Evolutionary conservation across 2,113 vertebrate species (phyloP).

Genomic region (Haemorhous mexicanus): DNA sequence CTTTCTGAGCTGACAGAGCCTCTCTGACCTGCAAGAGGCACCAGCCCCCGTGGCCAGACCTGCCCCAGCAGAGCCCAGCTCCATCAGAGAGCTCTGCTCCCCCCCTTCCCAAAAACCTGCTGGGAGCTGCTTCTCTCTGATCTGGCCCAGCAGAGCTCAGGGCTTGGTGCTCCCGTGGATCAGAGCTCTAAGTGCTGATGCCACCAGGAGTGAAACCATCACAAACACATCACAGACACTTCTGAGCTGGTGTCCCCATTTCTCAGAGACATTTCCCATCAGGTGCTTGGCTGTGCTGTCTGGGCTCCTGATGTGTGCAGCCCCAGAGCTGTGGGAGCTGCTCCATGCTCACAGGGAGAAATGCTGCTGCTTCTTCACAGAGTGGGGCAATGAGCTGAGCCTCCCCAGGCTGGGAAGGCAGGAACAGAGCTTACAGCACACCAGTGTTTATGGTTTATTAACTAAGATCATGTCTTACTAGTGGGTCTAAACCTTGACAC

Average conservation of each 20-base stretch:
- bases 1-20: neutral
- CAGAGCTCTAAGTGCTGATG: rapidly evolving
- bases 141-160: neutral
- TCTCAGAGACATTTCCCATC: neutral
- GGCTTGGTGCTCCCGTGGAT: neutral
- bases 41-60: neutral
- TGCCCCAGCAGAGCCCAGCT: neutral
- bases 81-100: neutral
- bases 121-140: neutral
- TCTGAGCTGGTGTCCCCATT: neutral
- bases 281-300: neutral
- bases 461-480: neutral
- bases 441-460: neutral
- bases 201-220: neutral
- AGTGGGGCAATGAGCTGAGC: neutral
- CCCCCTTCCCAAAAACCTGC: neutral
- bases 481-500: neutral
- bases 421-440: neutral
- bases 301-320: neutral
- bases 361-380: neutral
- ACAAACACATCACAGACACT: rapidly evolving
- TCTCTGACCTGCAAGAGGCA: neutral
- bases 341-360: neutral
- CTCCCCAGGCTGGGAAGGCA: neutral
- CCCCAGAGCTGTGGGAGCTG: neutral